Evolutionary conservation across 2,888 invertebrate species (phyloP), one percentile per base, ranked within the genome.

Genomic region (Melieria picta): DNA sequence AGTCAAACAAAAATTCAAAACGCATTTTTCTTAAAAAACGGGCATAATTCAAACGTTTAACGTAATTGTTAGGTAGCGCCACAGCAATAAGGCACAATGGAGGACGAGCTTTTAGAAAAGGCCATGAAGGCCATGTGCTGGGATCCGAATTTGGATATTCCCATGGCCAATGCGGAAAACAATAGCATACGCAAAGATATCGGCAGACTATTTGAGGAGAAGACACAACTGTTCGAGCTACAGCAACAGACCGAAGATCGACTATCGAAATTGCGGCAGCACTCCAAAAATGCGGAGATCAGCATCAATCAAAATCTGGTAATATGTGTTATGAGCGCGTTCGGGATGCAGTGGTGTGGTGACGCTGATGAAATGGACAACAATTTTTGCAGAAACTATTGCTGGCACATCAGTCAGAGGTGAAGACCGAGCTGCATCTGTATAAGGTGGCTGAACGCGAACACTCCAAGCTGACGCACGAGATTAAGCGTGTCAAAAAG

Each of bases 161-260:
- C 95, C 4, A 89, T 95, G 74, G 93, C 95, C 1, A 93, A 93
- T 87, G 89, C 90, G 58, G 92, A 92, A 80, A 95, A 95, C 81
- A 81, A 83, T 65, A 75, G 79, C 13, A 80, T 87, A 16, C 77
- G 86, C 4, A 76, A 81, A 57, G 80, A 90, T 81, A 85, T 91
- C 74, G 88, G 88, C 42, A 78, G 79, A 50, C 83, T 89, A 81
- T 84, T 87, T 64, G 87, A 89, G 43, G 79, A 87, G 55, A 90
- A 90, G 77, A 84, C 86, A 5, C 85, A 88, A 64, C 82, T 89
- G 6, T 85, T 87, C 67, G 83, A 84, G 1, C 82, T 85, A 52
- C 82, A 88, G n/a, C 88, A 89, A 30, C 84, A 84, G 10, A 80
- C 88, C 0, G 86, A 86, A 7, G 88, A 88, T 47, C 86, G 88